Evolutionary conservation across 2,113 vertebrate genomes (phyloP), one percentile per base, ranked within the genome.

Genomic region (Solenodon paradoxus): DNA sequence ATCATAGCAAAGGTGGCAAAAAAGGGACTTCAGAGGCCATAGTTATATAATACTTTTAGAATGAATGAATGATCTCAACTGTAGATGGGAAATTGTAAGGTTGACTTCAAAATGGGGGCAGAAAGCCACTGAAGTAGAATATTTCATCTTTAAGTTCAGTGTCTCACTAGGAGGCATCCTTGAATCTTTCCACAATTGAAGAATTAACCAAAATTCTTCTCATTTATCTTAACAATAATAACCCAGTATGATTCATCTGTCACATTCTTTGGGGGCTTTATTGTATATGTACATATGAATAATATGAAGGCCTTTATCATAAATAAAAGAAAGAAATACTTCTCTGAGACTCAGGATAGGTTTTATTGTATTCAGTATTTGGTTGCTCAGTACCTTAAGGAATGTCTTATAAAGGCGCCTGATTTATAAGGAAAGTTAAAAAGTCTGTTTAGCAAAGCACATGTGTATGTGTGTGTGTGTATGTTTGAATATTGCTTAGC

Each of bases 341-440:
- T 84, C 81, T 55, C 51, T 28, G 69, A 72, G 17, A 77, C 11
- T 40, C 49, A 82, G 63, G 16, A 66, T 32, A 77, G 3, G 82
- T 63, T 92, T 91, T 47, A 77, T 95, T 88, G 47, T 32, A 66
- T 96, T 89, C 30, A 38, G 7, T 77, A 51, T 92, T 68, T 86
- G 72, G 30, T 79, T 69, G 7, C 20, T 51, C 7, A 72, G 16
- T 85, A 69, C 47, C 45, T 69, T 38, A 90, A 83, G 16, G 38
- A 24, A 10, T 85, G 6, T 59, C 12, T 69, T 38, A 45, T 40
- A 66, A 71, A 42, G 15, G 6, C 26, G 57, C 2, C 2, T 79
- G 45, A 45, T 40, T 92, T 83, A 40, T 20, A 86, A 81, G 9
- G 51, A 88, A 63, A 35, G 55, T 88, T 80, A 85, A 63, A 93